Evolutionary conservation across 2,113 vertebrate species (phyloP).

Genomic region (Corapipo altera): DNA sequence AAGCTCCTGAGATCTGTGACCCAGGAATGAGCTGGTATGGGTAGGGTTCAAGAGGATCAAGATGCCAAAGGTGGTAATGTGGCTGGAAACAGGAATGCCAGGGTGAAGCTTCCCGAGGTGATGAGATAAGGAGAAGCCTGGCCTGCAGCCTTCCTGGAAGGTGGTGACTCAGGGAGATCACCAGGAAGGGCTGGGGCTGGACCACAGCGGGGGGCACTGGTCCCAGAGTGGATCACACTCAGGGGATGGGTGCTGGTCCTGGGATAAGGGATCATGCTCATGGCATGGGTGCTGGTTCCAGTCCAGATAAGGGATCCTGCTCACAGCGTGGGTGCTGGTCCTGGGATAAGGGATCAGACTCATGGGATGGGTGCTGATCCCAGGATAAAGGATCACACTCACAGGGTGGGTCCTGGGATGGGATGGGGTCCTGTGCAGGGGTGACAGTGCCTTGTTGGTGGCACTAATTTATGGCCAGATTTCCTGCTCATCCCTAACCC

Average conservation of each 20-base stretch:
- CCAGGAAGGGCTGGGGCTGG: too few species aligned
- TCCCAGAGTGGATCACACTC: background rate
- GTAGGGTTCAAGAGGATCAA: rapidly evolving
- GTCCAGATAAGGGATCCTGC: background rate
- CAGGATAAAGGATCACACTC: background rate
- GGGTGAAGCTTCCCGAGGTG: background rate
- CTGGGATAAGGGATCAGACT: background rate
- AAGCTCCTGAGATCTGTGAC: background rate
- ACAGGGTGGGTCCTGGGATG: too few species aligned
- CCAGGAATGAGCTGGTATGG: background rate
- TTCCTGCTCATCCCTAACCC: too few species aligned
- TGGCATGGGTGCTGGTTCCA: rapidly evolving
- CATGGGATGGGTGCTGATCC: background rate
- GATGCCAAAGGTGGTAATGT: background rate
- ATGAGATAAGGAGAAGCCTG: too few species aligned
- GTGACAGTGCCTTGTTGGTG: too few species aligned
- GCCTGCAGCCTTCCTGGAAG: too few species aligned
- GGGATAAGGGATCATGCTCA: background rate
- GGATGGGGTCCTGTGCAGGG: too few species aligned
- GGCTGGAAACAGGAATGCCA: background rate
- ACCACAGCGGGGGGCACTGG: background rate
- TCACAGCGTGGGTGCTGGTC: background rate
- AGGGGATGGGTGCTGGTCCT: too few species aligned
- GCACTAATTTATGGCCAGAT: too few species aligned
- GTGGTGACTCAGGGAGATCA: too few species aligned